A percentile compares a stretch with the other conserved stretches of the same genome.
Conservation (phyloP, 2,888 invertebrate genomes). For the Clusia tigrina region DNA sequence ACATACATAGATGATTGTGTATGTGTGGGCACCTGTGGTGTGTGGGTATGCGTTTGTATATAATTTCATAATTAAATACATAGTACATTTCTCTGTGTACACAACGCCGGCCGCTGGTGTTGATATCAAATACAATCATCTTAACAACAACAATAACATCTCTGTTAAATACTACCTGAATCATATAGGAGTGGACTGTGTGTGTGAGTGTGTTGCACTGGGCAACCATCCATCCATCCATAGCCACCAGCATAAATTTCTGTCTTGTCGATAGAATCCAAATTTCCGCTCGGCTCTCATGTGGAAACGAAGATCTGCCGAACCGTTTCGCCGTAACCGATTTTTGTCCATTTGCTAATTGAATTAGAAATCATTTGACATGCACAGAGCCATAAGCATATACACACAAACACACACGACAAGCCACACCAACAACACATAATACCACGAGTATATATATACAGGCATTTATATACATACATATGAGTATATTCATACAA, state of each 20-base stretch:
- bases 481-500: too few species aligned
- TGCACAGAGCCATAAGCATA: too few species aligned
- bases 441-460: too few species aligned
- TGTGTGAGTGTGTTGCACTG: background rate
- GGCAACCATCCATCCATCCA: background rate
- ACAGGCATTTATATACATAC: too few species aligned
- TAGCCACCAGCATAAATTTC: slow-evolving; percentile 17
- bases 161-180: slow-evolving; percentile 4
- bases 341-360: slow-evolving; percentile 5
- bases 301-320: too few species aligned
- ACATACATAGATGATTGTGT: background rate
- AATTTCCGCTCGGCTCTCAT: background rate
- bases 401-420: too few species aligned
- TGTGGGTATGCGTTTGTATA: background rate
- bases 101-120: slow-evolving; percentile 16
- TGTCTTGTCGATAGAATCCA: slow-evolving; percentile 15
- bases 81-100: slow-evolving; percentile 9
- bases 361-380: background rate
- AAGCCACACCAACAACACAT: too few species aligned
- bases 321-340: too few species aligned
- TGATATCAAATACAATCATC: slow-evolving; percentile 20
- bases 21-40: background rate
- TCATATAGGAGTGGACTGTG: too few species aligned
- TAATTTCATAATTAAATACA: slow-evolving; percentile 15
- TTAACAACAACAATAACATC: too few species aligned